Conservation (phyloP, 2,888 invertebrate genomes). For the Hydriomena furcata region DNA sequence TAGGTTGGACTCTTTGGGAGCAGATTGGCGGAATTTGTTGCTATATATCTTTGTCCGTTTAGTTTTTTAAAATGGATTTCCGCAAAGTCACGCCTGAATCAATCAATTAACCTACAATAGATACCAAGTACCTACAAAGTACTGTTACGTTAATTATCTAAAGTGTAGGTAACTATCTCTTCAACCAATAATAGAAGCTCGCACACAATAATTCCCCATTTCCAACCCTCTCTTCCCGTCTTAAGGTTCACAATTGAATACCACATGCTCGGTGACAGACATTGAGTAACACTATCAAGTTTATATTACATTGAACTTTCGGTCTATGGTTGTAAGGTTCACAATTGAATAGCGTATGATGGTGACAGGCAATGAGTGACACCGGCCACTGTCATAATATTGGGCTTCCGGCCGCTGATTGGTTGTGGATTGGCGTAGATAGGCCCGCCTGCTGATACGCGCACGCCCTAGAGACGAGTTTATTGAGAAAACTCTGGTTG, state of each 20-base stretch:
- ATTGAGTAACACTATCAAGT: too few relatives aligned
- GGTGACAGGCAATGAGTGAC: constrained; percentile 65
- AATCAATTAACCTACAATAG: too few relatives aligned
- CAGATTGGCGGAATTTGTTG: too few relatives aligned
- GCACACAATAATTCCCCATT: constrained; percentile 20
- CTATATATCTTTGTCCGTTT: too few relatives aligned
- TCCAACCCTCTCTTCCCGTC: constrained; percentile 13
- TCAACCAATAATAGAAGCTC: constrained; percentile 60
- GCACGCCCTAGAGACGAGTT: constrained; percentile 48
- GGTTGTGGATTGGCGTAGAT: constrained; percentile 44
- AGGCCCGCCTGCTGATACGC: constrained; percentile 44
- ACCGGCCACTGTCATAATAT: constrained; percentile 69
- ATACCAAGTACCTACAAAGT: too few relatives aligned
- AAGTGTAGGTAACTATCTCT: constrained; percentile 31
- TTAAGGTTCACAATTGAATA: too few relatives aligned
- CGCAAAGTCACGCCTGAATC: too few relatives aligned
- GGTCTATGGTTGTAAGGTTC: constrained; percentile 26
- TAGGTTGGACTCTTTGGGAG: too few relatives aligned
- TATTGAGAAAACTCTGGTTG: constrained; percentile 45
- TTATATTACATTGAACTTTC: too few relatives aligned
- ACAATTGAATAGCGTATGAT: constrained; percentile 27
- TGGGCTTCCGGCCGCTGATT: constrained; percentile 67
- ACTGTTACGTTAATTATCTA: too few relatives aligned
- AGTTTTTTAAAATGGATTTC: too few relatives aligned
- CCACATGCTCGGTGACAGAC: too few relatives aligned